Evolutionary conservation across 2,888 invertebrate species (phyloP), one percentile per base, ranked within the genome.

Genomic region (Himalopsyche anomala): DNA sequence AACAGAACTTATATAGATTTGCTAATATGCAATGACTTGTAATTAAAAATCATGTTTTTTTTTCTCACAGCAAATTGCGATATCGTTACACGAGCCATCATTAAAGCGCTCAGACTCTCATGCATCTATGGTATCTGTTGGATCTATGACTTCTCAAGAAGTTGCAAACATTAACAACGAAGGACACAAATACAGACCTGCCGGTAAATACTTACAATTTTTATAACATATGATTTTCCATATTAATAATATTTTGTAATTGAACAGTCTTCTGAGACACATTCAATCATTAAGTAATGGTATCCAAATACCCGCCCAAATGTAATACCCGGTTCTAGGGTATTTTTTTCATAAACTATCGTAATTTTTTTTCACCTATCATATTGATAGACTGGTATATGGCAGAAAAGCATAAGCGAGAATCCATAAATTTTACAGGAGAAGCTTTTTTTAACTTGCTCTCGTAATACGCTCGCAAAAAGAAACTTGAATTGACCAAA

Each of bases 81-180:
- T 94, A 5, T 95, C 95, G 0, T 91, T 95, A 74, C 95, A 94
- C 90, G 95, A 95, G 89, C 90, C 91, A 19, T 90, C 91, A 4
- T 90, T 94, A 8, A 93, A 93, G 83, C 92, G 95, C 11, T 94
- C 96, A 74, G 96, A 96, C 89, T 96, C 96, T 0, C 94, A 95
- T 87, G 93, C 94, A 83, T 96, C 97, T 0, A 92, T 96, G 90
- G 91, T 94, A 45, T 96, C 97, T 0, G 92, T 95, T 89, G 92
- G 94, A 79, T 96, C 96, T 0, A 93, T 94, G 4, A 95, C 95
- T 0, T 95, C 96, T 1, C 95, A 95, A 89, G 97, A 97, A 91
- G 96, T 96, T 0, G 96, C 96, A 54, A 94, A 93, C 89, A 94
- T 95, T 79, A 94, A 93, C 86, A 93, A 90, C 42, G 93, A 92